These are phyloP conservation scores for Diplodus sargus DNA, from an alignment of 2,797 vertebrate genomes.

Conservation along the genomic window DNA sequence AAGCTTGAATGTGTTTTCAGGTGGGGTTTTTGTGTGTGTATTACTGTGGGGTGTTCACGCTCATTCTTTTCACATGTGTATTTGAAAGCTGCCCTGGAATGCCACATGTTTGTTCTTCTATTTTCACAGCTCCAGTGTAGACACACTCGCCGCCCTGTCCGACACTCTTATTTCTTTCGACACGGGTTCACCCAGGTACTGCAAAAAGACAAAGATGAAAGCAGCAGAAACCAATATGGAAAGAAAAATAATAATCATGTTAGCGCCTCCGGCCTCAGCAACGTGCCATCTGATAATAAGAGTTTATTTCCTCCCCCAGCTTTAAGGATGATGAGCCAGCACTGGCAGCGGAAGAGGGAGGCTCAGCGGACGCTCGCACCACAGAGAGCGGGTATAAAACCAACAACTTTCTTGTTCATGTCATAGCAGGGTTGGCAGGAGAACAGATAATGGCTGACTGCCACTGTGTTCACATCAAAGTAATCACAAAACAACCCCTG, in stretches of 20 bases:
- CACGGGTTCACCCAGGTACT: constrained; percentile 75
- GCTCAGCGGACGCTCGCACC: constrained; percentile 20
- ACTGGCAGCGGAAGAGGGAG: constrained; percentile 48
- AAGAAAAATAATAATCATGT: constrained; percentile 3
- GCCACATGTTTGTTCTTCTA: constrained; percentile 51
- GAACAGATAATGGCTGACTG: constrained; percentile 30
- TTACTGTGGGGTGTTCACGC: constrained; percentile 34
- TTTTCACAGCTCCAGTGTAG: constrained; percentile 63
- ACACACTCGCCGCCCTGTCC: constrained; percentile 62
- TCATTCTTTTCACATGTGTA: constrained; percentile 36
- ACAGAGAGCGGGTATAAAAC: constrained; percentile 67
- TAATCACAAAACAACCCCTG: constrained; percentile 35
- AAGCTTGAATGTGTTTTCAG: constrained; percentile 11
- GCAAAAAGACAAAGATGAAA: constrained; percentile 24
- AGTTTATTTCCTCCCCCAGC: constrained; percentile 49
- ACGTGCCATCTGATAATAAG: constrained; percentile 52
- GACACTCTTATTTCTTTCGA: constrained; percentile 70
- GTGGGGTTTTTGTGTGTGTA: constrained; percentile 19
- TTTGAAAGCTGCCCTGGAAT: constrained; percentile 41
- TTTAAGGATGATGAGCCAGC: constrained; percentile 52
- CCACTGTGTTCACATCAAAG: constrained; percentile 52
- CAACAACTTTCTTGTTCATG: constrained; percentile 63
- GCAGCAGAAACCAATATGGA: constrained; percentile 10
- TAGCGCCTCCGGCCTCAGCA: constrained; percentile 15
- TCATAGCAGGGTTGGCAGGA: constrained; percentile 37